Base-by-base conservation (phyloP, 1,140 invertebrate species). In the Araneus ventricosus region DNA sequence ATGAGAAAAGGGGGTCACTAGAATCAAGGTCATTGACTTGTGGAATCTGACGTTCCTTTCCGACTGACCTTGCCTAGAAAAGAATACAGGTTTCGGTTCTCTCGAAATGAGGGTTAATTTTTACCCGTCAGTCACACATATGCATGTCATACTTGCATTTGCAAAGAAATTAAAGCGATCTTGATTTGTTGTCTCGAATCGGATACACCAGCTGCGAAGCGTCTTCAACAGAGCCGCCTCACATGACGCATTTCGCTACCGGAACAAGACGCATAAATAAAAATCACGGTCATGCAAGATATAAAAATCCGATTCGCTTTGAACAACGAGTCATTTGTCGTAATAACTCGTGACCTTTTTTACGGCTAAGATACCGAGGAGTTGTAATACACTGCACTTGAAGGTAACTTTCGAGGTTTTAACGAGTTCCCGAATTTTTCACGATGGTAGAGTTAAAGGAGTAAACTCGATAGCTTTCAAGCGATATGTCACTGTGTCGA, bases 61-160 rank as follows among this genome's bases (percentile, higher is more conserved):
- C 59, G 75, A 92, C 82, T 92, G 90, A 92, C 90, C 90, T 92
- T 92, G 90, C 80, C 90, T 79, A 27, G 82, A 86, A 92, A 91
- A 39, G 41, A 86, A 92, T 92, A 86, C 90, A 70, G 80, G 90
- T 92, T 92, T 59, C 59, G 20, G 52, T 30, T 30, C 34, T 45
- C 45, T 52, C 45, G 34, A 82, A 75, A 92, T 37, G 84, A 4
- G 61, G 82, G 90, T 92, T 92, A 92, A 92, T 86, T 92, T 92
- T 92, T 92, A 59, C n/a, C 82, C 59, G 59, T 59, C 61, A 70
- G 90, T 85, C 57, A 85, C 57, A 85, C n/a, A 39, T 24, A 85
- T 41, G 52, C 52, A 86, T 86, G 37, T 86, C 24, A 10, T 52
- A 52, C 41, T 27, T 57, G 41, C n/a, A 52, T 52, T 52, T n/a